A percentile compares a stretch with the other conserved stretches of the same genome.
Conservation (phyloP, 2,888 invertebrate genomes). For the Nomada ruficornis region DNA sequence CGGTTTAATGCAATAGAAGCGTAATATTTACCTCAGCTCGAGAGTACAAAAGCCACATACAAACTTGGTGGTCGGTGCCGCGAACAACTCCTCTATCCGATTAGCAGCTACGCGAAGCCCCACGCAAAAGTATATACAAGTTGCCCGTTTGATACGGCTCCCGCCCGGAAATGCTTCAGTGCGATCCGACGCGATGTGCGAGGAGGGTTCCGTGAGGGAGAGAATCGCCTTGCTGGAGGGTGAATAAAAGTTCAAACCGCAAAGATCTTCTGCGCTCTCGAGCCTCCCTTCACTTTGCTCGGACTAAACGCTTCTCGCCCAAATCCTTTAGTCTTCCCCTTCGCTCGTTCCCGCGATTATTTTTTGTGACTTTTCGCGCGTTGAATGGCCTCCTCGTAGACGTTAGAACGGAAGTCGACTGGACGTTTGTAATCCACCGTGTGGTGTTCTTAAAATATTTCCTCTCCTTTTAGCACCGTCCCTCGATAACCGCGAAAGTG, state of each 20-base stretch:
- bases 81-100: constrained; percentile 72
- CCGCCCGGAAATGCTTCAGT: constrained; percentile 71
- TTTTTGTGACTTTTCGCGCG: not conserved
- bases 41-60: constrained; percentile 32
- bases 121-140: constrained; percentile 76
- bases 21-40: constrained; percentile 68
- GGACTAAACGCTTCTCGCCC: not conserved
- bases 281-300: too few species aligned
- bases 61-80: constrained; percentile 48
- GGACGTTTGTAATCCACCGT: not conserved
- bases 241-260: constrained; percentile 61
- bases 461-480: not conserved
- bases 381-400: not conserved
- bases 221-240: constrained; percentile 81
- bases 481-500: not conserved
- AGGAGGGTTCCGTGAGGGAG: constrained; percentile 77
- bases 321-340: not conserved
- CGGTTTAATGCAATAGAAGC: constrained; percentile 14
- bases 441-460: not conserved
- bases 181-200: constrained; percentile 76
- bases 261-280: not conserved
- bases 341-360: not conserved
- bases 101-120: constrained; percentile 80
- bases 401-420: constrained; percentile 2
- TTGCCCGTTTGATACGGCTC: constrained; percentile 73